Evolutionary conservation across 2,888 invertebrate genomes (phyloP), one percentile per base, ranked within the genome.

Genomic region (Pseudeuparius sepicola): DNA sequence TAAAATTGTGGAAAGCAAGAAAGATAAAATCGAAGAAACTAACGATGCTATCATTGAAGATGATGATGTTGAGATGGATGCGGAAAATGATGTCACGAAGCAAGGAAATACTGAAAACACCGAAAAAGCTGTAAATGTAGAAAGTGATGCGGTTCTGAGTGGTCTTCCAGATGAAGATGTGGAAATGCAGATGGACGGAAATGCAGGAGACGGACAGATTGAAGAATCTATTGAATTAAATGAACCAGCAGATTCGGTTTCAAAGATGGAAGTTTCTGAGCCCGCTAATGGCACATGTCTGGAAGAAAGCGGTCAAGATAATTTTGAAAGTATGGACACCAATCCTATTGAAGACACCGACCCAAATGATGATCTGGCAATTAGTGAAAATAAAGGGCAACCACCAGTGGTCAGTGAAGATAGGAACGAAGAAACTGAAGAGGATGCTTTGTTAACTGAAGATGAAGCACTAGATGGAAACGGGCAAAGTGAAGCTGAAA

Each of bases 401-500:
- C 7, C 7, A 26, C 7, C 7, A n/a, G 11, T n/a, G 24, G 7
- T 23, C 18, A 24, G 41, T 9, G 37, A 47, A 35, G 11, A 44
- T 41, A 29, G 10, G n/a, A 15, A 38, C 33, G 34, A 18, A 15
- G 30, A 43, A 42, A 4, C 10, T 16, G 9, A 6, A n/a, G 15
- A 27, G 6, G 13, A 29, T 29, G 12, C 9, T 29, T 14, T n/a
- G 18, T n/a, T n/a, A n/a, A 12, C 11, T 6, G 18, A 30, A 30
- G 18, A 7, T 4, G 12, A 18, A 30, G n/a, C 20, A 14, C 9
- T 5, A 30, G 17, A 9, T n/a, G 18, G 13, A 30, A 30, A 17
- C 14, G 29, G 10, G 2, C 7, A 26, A 12, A 60, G 13, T 27
- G 60, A 47, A 53, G 57, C 48, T 60, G 59, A 42, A 64, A 61